Conservation (phyloP, 2,888 invertebrate species). For the Rhodophaea formosa region DNA sequence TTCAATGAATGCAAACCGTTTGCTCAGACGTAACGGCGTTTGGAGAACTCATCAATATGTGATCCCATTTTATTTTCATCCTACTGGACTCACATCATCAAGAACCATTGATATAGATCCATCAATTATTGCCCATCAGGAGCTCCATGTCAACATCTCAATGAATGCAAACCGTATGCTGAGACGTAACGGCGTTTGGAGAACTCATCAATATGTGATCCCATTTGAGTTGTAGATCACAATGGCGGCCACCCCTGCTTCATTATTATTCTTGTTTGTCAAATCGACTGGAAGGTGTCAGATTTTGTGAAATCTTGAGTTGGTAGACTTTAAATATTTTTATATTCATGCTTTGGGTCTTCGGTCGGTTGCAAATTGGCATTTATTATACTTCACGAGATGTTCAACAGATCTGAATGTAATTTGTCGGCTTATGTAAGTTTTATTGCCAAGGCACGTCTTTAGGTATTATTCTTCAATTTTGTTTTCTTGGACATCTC, state of each 20-base stretch:
- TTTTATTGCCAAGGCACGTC: too few species aligned
- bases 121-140: not conserved
- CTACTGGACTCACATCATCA: too few species aligned
- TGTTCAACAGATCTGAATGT: too few species aligned
- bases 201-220: conserved; percentile 66
- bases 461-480: too few species aligned
- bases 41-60: conserved; percentile 64
- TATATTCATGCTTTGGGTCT: too few species aligned
- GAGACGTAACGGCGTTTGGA: conserved; percentile 40
- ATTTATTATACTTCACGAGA: too few species aligned
- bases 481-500: too few species aligned
- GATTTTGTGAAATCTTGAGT: not conserved
- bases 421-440: too few species aligned
- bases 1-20: conserved; percentile 44
- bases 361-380: too few species aligned
- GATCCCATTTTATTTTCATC: conserved; percentile 62
- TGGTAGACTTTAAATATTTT: too few species aligned
- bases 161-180: conserved; percentile 49
- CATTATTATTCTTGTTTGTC: conserved; percentile 10
- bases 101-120: not conserved
- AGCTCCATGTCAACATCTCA: not conserved
- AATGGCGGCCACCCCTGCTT: conserved; percentile 26
- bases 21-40: conserved; percentile 39
- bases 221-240: conserved; percentile 59
- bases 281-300: conserved; percentile 6